Evolutionary conservation across 2,797 vertebrate species (phyloP).

Genomic region (Cygnus olor): DNA sequence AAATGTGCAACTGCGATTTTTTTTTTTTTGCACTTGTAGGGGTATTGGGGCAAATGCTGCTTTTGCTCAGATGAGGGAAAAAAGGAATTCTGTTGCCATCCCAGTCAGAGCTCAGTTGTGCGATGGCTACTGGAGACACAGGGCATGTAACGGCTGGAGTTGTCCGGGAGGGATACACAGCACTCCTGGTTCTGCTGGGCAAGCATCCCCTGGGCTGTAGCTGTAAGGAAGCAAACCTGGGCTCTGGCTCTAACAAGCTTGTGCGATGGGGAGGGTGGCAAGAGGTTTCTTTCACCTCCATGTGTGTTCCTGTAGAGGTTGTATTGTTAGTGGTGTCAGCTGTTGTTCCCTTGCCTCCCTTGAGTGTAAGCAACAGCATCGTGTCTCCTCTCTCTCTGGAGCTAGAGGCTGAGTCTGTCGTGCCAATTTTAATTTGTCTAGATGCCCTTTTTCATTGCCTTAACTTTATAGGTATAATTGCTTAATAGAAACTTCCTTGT

Average conservation of each 20-base stretch:
- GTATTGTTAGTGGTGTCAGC: not conserved
- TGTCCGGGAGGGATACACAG: accelerated
- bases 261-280: not conserved
- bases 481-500: not conserved
- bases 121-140: accelerated
- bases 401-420: not conserved
- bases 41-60: not conserved
- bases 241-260: not conserved
- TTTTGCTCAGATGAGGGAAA: not conserved
- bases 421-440: not conserved
- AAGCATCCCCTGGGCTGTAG: not conserved
- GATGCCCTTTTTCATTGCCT: not conserved
- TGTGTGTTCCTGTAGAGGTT: not conserved
- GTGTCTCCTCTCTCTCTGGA: not conserved
- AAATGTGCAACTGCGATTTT: accelerated
- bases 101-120: not conserved
- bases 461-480: not conserved
- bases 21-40: not conserved
- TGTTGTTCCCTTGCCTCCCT: not conserved
- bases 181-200: not conserved
- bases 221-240: not conserved
- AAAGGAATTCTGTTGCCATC: not conserved
- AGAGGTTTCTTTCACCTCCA: not conserved
- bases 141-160: not conserved
- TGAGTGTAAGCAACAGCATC: not conserved